A percentile compares a stretch with the other conserved stretches of the same genome.
phyloP scores from a whole-genome alignment of 1,140 invertebrate species.

The Diachasma alloeum region DNA sequence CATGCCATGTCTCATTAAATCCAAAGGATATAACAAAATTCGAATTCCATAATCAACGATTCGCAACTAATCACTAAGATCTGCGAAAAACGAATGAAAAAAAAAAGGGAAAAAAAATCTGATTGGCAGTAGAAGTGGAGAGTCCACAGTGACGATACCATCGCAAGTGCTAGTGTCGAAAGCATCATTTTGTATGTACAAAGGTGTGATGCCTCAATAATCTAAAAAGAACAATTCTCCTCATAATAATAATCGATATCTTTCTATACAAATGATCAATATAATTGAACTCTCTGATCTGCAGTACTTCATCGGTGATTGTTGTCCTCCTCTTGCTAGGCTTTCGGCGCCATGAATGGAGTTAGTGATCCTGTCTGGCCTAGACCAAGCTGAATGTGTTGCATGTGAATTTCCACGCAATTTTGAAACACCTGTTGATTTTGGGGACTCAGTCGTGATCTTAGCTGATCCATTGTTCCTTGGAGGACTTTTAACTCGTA shows the following conservation, averaged over 20 bases:
- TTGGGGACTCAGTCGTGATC: constrained; percentile 77
- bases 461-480: constrained; percentile 90
- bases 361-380: constrained; percentile 67
- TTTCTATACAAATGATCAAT: not conserved
- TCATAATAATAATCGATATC: not conserved
- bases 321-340: constrained; percentile 41
- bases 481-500: constrained; percentile 93
- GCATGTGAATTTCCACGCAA: constrained; percentile 90
- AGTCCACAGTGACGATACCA: not conserved
- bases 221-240: not conserved
- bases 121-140: not conserved
- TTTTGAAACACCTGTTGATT: constrained; percentile 90
- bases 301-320: not conserved
- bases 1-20: not conserved
- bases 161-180: not conserved
- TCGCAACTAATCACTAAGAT: not conserved
- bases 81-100: not conserved
- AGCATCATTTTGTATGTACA: constrained; percentile 1
- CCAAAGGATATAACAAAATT: not conserved
- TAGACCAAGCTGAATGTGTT: constrained; percentile 88
- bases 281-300: not conserved
- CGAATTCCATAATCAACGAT: not conserved
- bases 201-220: not conserved
- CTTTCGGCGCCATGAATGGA: constrained; percentile 61
- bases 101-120: not conserved